Evolutionary conservation across 2,888 invertebrate species (phyloP).

Genomic region (Chrysopilus asiliformis): DNA sequence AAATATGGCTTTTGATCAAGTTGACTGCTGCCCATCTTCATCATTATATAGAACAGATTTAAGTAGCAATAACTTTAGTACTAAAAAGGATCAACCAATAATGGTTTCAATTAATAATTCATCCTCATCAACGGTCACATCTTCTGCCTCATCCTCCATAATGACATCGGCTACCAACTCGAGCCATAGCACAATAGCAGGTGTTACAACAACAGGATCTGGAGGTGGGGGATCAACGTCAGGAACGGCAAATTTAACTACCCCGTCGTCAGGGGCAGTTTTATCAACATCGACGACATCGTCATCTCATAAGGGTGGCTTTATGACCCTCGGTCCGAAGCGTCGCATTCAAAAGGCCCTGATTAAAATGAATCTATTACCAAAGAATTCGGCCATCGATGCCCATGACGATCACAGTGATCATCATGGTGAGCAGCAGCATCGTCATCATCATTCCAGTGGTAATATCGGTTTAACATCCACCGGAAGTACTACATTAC

Average conservation of each 20-base stretch:
- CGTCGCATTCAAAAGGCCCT: constrained; percentile 70
- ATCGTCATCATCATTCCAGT: too few species aligned
- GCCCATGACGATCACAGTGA: constrained; percentile 19
- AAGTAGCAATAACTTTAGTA: constrained; percentile 6
- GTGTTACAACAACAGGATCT: neutral
- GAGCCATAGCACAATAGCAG: neutral
- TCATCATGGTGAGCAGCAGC: constrained; percentile 13
- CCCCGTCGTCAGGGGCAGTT: constrained; percentile 9
- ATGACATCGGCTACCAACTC: neutral
- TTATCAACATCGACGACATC: constrained; percentile 39
- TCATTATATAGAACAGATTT: constrained; percentile 41
- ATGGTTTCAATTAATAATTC: too few species aligned
- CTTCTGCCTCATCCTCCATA: too few species aligned
- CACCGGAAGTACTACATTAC: neutral
- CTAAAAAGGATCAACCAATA: too few species aligned
- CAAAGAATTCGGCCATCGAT: constrained; percentile 58
- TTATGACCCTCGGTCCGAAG: constrained; percentile 82
- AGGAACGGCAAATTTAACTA: constrained; percentile 3
- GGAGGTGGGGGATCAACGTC: neutral
- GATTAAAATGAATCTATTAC: constrained; percentile 79
- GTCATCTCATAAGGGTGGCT: constrained; percentile 54
- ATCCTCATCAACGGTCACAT: too few species aligned
- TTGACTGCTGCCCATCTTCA: constrained; percentile 37
- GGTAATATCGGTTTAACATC: constrained; percentile 25
- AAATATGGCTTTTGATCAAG: constrained; percentile 24